These are phyloP conservation scores for Cheirogaleus major DNA, from an alignment of 2,797 vertebrate species.

Conservation along the genomic window DNA sequence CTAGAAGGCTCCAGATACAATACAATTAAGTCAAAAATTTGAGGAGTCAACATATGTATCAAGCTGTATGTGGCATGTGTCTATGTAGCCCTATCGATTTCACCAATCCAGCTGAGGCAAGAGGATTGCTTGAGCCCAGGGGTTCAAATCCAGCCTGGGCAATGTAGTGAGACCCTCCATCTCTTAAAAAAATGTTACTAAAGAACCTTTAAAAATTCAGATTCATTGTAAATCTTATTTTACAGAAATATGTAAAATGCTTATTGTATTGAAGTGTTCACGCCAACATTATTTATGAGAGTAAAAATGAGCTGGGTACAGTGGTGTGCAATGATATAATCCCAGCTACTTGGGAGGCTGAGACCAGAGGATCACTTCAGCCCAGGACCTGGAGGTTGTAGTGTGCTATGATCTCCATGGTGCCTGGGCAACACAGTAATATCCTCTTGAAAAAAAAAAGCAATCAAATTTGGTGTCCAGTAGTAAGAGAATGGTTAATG, in stretches of 20 bases:
- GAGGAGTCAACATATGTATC: background rate
- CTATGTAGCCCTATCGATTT: background rate
- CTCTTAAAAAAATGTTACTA: background rate
- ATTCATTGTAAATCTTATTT: background rate
- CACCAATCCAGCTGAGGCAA: background rate
- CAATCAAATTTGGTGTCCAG: background rate
- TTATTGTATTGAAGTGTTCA: background rate
- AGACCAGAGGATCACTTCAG: background rate
- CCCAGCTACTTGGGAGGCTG: background rate
- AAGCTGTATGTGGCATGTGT: background rate
- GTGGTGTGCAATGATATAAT: background rate
- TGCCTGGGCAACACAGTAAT: background rate
- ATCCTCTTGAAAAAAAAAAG: background rate
- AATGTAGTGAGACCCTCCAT: too few species aligned
- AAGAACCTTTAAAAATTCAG: background rate
- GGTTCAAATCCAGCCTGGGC: too few species aligned
- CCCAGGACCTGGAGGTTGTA: background rate
- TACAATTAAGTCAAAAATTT: background rate
- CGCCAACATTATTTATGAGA: background rate
- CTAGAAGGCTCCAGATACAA: background rate
- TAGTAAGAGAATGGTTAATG: background rate
- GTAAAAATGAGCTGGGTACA: background rate
- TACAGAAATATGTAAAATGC: background rate
- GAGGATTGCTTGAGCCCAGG: background rate
- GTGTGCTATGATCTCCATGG: background rate